phyloP scores from a whole-genome alignment of 2,113 vertebrate species.

The Ameiurus melas region DNA sequence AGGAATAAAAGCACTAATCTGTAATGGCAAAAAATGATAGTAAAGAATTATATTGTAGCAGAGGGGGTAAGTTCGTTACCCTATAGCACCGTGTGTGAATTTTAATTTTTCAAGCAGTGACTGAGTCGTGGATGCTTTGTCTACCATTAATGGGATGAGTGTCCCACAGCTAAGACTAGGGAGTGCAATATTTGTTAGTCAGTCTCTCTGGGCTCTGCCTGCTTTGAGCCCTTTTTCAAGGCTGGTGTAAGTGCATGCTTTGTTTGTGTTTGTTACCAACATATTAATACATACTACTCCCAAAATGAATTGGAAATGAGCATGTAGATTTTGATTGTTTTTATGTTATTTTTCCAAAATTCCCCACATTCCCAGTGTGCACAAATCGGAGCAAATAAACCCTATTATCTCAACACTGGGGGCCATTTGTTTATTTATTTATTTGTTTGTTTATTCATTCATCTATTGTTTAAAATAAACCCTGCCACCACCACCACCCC shows the following conservation, averaged over 20 bases:
- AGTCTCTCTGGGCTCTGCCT: not conserved
- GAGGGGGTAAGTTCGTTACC: not conserved
- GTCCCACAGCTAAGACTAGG: not conserved
- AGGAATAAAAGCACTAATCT: slow-evolving; percentile 2
- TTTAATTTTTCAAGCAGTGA: not conserved
- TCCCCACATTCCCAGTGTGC: not conserved
- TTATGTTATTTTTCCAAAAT: not conserved
- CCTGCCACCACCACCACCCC: no score
- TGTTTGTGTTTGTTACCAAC: not conserved
- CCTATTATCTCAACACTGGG: not conserved
- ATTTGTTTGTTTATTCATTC: not conserved
- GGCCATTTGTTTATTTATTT: not conserved
- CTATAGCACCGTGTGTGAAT: not conserved
- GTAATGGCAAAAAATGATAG: not conserved
- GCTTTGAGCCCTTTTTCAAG: not conserved
- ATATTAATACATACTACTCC: not conserved
- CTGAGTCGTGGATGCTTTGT: not conserved
- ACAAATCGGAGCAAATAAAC: not conserved
- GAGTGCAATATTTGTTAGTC: not conserved
- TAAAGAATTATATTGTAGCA: not conserved
- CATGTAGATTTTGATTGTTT: not conserved
- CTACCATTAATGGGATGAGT: not conserved
- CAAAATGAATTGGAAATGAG: not conserved
- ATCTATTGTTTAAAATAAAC: no score
- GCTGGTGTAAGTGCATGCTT: not conserved